Percentiles rank a stretch among this genome's conserved stretches.
These are phyloP conservation scores for Ageneiosus marmoratus DNA, from an alignment of 2,113 vertebrate species.

Conservation along the genomic window DNA sequence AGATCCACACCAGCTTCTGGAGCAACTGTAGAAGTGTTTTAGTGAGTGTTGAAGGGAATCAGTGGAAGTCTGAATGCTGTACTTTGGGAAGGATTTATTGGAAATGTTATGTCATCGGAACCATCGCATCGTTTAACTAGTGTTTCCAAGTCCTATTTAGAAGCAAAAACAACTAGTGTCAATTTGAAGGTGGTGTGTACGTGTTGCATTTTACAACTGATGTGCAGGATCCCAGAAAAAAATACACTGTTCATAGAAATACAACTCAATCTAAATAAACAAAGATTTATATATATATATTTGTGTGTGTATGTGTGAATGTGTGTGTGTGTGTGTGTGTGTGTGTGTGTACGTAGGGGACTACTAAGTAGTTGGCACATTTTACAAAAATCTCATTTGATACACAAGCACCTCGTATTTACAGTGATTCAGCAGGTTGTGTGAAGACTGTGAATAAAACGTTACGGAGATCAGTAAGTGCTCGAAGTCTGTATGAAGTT, in stretches of 20 bases:
- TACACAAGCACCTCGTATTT: conserved; percentile 52
- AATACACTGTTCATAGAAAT: conserved; percentile 38
- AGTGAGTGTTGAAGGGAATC: not conserved
- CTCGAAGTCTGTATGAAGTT: conserved; percentile 37
- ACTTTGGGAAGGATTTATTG: not conserved
- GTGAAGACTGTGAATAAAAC: conserved; percentile 27
- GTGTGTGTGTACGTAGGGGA: not conserved
- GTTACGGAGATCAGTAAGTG: conserved; percentile 31
- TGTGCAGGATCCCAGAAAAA: conserved; percentile 39
- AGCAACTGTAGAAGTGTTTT: not conserved
- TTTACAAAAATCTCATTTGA: conserved; percentile 33
- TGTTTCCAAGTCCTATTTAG: not conserved
- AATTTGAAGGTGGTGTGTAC: not conserved
- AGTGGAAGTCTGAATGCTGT: not conserved
- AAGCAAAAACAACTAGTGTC: not conserved
- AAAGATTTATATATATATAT: not conserved
- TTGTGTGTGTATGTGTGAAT: too few relatives aligned
- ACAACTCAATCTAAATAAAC: conserved; percentile 43
- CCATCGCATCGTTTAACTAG: not conserved
- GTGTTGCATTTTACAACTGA: conserved; percentile 24
- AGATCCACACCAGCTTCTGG: not conserved
- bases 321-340: conserved; percentile 3
- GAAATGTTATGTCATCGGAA: not conserved
- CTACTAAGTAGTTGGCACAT: conserved; percentile 38
- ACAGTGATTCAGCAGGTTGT: conserved; percentile 33